These are phyloP conservation scores for Theristicus caerulescens DNA, from an alignment of 2,113 vertebrate genomes.

Conservation along the genomic window DNA sequence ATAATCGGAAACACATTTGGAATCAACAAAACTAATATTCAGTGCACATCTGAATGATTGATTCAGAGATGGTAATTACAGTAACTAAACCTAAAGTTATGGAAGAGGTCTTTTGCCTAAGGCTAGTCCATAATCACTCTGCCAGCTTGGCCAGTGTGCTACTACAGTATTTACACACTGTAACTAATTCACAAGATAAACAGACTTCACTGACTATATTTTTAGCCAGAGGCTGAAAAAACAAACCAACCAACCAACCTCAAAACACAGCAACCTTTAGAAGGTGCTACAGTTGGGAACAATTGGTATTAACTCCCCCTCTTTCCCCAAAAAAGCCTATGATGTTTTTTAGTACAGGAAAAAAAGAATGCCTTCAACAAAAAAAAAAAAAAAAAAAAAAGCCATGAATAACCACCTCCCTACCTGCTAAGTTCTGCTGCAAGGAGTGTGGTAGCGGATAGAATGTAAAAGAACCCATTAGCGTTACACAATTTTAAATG, in stretches of 20 bases:
- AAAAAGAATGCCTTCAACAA: neutral
- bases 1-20: neutral
- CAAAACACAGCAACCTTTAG: neutral
- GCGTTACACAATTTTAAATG: neutral
- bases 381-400: neutral
- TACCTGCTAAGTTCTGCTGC: neutral
- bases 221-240: neutral
- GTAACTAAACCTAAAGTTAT: neutral
- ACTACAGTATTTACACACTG: neutral
- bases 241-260: neutral
- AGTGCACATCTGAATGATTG: neutral
- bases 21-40: neutral
- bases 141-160: neutral
- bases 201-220: neutral
- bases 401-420: neutral
- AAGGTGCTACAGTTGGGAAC: neutral
- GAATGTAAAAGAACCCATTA: neutral
- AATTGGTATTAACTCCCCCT: neutral
- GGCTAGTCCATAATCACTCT: neutral
- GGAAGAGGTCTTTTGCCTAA: neutral
- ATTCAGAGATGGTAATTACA: neutral
- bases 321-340: neutral
- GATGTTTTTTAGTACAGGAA: neutral
- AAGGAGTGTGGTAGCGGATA: neutral
- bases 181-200: neutral